Evolutionary conservation across 2,113 vertebrate species (phyloP).

Genomic region (Terrapene triunguis): DNA sequence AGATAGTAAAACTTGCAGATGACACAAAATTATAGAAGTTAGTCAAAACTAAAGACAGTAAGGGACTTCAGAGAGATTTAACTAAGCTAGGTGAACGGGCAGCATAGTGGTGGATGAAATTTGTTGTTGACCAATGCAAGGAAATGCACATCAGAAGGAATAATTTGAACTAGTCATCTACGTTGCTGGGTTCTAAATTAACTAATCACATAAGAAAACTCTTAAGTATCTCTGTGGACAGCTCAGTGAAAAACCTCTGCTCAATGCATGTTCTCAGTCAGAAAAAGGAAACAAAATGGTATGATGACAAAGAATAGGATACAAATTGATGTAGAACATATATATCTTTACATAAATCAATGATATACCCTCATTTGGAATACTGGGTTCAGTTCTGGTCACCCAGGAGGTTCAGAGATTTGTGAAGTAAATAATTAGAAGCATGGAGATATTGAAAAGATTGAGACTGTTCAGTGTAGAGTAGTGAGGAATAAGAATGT

Average conservation of each 20-base stretch:
- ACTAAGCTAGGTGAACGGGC: neutral
- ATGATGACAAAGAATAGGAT: neutral
- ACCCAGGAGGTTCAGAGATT: neutral
- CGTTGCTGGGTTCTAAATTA: neutral
- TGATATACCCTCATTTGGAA: neutral
- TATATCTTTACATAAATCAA: neutral
- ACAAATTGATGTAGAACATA: too few relatives aligned
- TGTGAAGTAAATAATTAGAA: neutral
- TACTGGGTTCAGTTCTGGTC: neutral
- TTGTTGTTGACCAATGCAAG: neutral
- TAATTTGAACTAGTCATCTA: neutral
- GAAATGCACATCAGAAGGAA: neutral
- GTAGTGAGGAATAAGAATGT: neutral
- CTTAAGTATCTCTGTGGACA: neutral
- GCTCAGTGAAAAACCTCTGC: neutral
- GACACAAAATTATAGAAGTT: neutral
- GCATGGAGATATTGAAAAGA: neutral
- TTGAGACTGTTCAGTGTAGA: neutral
- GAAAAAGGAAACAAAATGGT: neutral
- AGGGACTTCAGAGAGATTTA: neutral
- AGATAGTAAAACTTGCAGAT: neutral
- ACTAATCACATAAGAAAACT: neutral
- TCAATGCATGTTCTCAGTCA: neutral
- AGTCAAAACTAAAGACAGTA: neutral
- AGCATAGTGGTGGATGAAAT: neutral